phyloP scores from a whole-genome alignment of 2,888 invertebrate genomes.

The Pseudeuparius sepicola region DNA sequence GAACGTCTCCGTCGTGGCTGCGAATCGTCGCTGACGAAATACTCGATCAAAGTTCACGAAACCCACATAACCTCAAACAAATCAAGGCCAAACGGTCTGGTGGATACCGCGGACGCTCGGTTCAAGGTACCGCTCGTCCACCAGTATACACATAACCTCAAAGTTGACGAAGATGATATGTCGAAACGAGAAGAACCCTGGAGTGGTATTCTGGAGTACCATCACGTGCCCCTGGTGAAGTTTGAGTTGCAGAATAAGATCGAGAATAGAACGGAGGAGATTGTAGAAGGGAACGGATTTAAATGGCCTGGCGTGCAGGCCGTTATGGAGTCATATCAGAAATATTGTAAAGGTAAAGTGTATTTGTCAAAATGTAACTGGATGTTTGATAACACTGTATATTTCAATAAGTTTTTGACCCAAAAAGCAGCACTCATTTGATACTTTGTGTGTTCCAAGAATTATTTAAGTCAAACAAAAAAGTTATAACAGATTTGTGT shows the following conservation, averaged over 20 bases:
- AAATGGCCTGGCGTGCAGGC: constrained; percentile 45
- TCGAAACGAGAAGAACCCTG: constrained; percentile 9
- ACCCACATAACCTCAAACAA: constrained; percentile 34
- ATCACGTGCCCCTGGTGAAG: constrained; percentile 9
- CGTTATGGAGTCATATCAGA: constrained; percentile 43
- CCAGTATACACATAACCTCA: no score
- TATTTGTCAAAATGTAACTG: neutral
- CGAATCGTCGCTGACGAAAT: constrained; percentile 40
- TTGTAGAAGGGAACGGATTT: constrained; percentile 17
- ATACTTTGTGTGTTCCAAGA: no score
- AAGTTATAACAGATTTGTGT: no score
- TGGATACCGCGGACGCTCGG: constrained; percentile 1
- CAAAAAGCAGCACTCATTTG: no score
- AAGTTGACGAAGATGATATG: no score
- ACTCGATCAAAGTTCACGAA: constrained; percentile 35
- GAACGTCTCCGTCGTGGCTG: constrained; percentile 51
- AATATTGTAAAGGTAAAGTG: constrained; percentile 44
- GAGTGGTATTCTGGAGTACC: constrained; percentile 8
- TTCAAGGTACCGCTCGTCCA: constrained; percentile 14
- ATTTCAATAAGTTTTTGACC: no score
- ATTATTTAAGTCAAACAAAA: no score
- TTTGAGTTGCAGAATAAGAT: constrained; percentile 11
- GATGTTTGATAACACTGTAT: no score
- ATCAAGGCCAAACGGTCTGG: constrained; percentile 10
- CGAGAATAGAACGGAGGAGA: constrained; percentile 13